These are phyloP conservation scores for Anguilla japonica DNA, from an alignment of 2,113 vertebrate genomes.

Conservation along the genomic window DNA sequence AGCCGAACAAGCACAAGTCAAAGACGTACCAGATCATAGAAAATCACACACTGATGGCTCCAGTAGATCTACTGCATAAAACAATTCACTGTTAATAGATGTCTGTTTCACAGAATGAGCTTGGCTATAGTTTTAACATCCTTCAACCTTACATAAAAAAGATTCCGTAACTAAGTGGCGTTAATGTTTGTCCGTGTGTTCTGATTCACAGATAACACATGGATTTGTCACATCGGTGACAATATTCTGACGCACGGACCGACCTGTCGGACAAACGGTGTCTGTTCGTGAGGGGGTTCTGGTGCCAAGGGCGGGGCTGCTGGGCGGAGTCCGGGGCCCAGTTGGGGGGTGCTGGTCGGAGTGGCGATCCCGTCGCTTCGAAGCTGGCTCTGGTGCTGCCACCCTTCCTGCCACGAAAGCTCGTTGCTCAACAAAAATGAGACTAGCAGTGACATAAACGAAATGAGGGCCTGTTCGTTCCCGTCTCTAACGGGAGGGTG, in stretches of 20 bases:
- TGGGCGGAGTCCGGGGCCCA: not conserved
- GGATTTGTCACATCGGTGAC: not conserved
- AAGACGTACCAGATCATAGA: too few relatives aligned
- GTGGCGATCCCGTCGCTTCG: not conserved
- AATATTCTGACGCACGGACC: not conserved
- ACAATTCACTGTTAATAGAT: too few relatives aligned
- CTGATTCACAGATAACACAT: slow-evolving; percentile 14
- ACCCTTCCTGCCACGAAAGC: not conserved
- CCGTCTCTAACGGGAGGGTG: not conserved
- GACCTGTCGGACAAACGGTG: not conserved
- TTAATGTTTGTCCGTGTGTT: not conserved
- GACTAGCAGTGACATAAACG: not conserved
- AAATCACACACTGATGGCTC: too few relatives aligned
- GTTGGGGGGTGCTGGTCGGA: not conserved
- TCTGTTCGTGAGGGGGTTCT: not conserved
- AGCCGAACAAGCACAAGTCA: too few relatives aligned
- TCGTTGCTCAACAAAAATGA: not conserved
- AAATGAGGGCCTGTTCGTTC: not conserved
- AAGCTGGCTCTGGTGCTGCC: not conserved
- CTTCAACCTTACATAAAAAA: not conserved
- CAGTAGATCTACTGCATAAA: too few relatives aligned
- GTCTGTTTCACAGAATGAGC: too few relatives aligned
- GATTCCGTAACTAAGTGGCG: not conserved
- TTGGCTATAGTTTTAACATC: not conserved
- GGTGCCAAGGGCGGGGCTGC: slow-evolving; percentile 1